Conservation (phyloP, 2,113 vertebrate genomes). For the Pachypanchax playfairii region DNA sequence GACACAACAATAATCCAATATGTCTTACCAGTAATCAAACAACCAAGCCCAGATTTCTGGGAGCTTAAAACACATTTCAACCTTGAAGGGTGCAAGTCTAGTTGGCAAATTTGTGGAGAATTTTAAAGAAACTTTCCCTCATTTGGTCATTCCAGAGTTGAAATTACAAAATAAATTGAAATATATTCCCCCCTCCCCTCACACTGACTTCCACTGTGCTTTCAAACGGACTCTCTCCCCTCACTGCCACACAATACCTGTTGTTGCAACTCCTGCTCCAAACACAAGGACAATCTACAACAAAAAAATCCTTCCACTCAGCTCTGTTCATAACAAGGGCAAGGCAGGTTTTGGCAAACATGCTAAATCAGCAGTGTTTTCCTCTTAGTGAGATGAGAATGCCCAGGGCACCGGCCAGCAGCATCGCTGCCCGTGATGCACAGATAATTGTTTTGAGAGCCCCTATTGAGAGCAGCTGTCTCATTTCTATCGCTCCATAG, state of each 20-base stretch:
- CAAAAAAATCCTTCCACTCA: slow-evolving; percentile 47
- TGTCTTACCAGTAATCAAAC: too few relatives aligned
- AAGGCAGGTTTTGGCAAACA: slow-evolving; percentile 39
- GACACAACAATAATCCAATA: too few relatives aligned
- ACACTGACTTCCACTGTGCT: not conserved
- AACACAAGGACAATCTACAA: slow-evolving; percentile 53
- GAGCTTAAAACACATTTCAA: too few relatives aligned
- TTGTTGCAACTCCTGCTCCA: slow-evolving; percentile 47
- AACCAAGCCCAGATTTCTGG: too few relatives aligned
- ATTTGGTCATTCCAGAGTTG: too few relatives aligned
- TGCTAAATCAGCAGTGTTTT: slow-evolving; percentile 65
- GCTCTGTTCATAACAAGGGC: slow-evolving; percentile 56
- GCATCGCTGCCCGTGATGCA: slow-evolving; percentile 43
- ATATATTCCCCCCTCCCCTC: too few relatives aligned
- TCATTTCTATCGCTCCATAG: slow-evolving; percentile 53
- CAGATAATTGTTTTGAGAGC: slow-evolving; percentile 64
- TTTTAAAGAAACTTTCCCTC: too few relatives aligned
- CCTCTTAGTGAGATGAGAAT: slow-evolving; percentile 59
- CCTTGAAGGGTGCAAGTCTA: too few relatives aligned
- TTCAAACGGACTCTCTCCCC: not conserved
- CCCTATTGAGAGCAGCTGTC: slow-evolving; percentile 46
- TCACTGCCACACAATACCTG: slow-evolving; percentile 55
- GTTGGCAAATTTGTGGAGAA: too few relatives aligned
- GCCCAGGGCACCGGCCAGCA: slow-evolving; percentile 42
- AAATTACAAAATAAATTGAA: too few relatives aligned